Percentiles rank a stretch among this genome's conserved stretches.
These are phyloP conservation scores for Vesta saturnalis DNA, from an alignment of 2,888 invertebrate genomes.

Conservation along the genomic window DNA sequence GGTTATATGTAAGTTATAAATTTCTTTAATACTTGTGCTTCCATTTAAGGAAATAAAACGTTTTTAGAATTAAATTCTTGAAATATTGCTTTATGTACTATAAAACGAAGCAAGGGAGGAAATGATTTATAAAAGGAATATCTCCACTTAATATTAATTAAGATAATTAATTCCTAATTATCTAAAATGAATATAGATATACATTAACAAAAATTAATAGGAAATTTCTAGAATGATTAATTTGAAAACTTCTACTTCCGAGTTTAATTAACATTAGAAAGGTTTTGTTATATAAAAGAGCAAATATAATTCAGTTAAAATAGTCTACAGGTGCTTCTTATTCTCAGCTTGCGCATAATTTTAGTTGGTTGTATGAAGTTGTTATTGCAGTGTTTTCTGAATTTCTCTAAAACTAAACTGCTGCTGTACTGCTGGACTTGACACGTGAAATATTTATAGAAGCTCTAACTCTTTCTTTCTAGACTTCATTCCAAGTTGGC, in stretches of 20 bases:
- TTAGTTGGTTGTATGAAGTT: constrained; percentile 23
- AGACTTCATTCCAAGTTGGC: constrained; percentile 55
- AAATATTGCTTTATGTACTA: constrained; percentile 30
- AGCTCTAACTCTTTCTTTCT: constrained; percentile 53
- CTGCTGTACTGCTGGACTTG: constrained; percentile 54
- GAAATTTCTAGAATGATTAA: neutral
- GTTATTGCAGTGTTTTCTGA: constrained; percentile 30
- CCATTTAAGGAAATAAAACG: constrained; percentile 29
- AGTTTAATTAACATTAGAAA: constrained; percentile 6
- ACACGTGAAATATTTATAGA: constrained; percentile 57
- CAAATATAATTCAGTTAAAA: neutral
- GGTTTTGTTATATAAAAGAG: neutral
- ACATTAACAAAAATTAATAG: constrained; percentile 22
- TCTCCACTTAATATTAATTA: constrained; percentile 32
- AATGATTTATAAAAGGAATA: constrained; percentile 33
- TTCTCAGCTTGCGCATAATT: constrained; percentile 28
- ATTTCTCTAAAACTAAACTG: constrained; percentile 45
- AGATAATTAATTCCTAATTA: constrained; percentile 32
- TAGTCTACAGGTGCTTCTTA: constrained; percentile 30
- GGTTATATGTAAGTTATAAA: constrained; percentile 29
- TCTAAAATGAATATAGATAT: constrained; percentile 31
- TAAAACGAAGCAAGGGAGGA: constrained; percentile 27
- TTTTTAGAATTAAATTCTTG: constrained; percentile 33
- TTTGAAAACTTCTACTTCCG: neutral
- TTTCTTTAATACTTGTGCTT: constrained; percentile 29